A percentile compares a stretch with the other conserved stretches of the same genome.
These are phyloP conservation scores for Drosophila sucinea DNA, from an alignment of 1,140 invertebrate species.

Conservation along the genomic window DNA sequence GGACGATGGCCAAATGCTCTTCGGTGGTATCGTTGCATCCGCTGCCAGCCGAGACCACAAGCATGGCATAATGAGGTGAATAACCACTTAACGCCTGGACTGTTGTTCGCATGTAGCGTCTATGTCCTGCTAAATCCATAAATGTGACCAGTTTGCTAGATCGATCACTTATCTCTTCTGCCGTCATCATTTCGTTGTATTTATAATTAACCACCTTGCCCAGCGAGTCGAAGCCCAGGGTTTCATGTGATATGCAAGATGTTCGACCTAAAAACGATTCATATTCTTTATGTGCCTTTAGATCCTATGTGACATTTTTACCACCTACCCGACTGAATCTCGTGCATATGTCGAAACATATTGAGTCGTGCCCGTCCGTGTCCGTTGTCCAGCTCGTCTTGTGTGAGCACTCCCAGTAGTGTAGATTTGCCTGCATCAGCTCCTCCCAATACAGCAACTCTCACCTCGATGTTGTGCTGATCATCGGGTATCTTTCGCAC, in stretches of 20 bases:
- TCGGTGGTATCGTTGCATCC: constrained; percentile 89
- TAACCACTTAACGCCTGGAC: constrained; percentile 97
- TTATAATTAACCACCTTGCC: constrained; percentile 91
- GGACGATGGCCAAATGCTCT: constrained; percentile 93
- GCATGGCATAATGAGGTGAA: constrained; percentile 96
- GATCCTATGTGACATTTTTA: neutral
- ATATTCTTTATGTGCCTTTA: too few relatives aligned
- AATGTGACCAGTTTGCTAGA: constrained; percentile 97
- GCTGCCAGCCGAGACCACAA: constrained; percentile 88
- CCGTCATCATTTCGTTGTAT: constrained; percentile 94
- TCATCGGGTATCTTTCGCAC: constrained; percentile 96
- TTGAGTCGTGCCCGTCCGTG: constrained; percentile 96
- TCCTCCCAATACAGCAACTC: constrained; percentile 96
- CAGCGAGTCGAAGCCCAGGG: constrained; percentile 95
- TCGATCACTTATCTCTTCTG: constrained; percentile 96
- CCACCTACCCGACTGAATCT: constrained; percentile 90
- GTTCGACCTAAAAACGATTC: constrained; percentile 89
- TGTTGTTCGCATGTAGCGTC: constrained; percentile 97
- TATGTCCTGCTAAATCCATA: constrained; percentile 97
- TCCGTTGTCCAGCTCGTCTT: constrained; percentile 98
- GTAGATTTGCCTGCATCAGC: constrained; percentile 97
- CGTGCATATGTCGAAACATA: constrained; percentile 97
- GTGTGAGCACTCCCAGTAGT: constrained; percentile 96
- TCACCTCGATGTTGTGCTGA: constrained; percentile 94
- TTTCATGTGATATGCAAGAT: constrained; percentile 98